Evolutionary conservation across 2,113 vertebrate species (phyloP).

Genomic region (Hippocampus abdominalis): DNA sequence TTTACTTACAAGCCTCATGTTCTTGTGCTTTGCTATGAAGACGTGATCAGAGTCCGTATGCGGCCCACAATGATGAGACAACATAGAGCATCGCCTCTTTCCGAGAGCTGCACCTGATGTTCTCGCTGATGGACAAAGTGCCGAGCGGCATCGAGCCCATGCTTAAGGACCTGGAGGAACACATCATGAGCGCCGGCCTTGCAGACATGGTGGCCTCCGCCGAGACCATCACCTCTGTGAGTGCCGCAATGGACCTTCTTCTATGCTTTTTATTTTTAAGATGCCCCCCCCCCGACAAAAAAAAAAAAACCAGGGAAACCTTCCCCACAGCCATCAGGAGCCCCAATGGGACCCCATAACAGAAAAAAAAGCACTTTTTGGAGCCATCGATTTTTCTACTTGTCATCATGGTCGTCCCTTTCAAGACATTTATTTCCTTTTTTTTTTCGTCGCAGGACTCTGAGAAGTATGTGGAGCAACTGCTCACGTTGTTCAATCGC

Average conservation of each 20-base stretch:
- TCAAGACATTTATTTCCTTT: neutral
- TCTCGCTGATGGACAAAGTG: slow-evolving; percentile 99
- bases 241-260: slow-evolving; percentile 44
- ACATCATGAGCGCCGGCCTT: slow-evolving; percentile 95
- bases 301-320: too few relatives aligned
- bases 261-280: neutral
- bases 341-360: neutral
- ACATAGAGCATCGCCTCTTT: too few relatives aligned
- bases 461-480: slow-evolving; percentile 97
- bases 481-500: slow-evolving; percentile 96
- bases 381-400: neutral
- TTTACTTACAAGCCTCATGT: too few relatives aligned
- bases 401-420: too few relatives aligned
- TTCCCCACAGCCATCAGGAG: neutral
- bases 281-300: too few relatives aligned
- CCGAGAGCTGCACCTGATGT: slow-evolving; percentile 94
- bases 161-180: slow-evolving; percentile 98
- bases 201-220: slow-evolving; percentile 98
- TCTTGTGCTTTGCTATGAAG: too few relatives aligned
- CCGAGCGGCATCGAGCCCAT: slow-evolving; percentile 96
- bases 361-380: neutral
- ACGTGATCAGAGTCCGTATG: too few relatives aligned
- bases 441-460: slow-evolving; percentile 79
- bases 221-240: slow-evolving; percentile 97
- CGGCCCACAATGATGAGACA: too few relatives aligned